Percentiles rank a stretch among this genome's conserved stretches.
Evolutionary conservation across 2,888 invertebrate genomes (phyloP).

Genomic region (Clostera curtula): DNA sequence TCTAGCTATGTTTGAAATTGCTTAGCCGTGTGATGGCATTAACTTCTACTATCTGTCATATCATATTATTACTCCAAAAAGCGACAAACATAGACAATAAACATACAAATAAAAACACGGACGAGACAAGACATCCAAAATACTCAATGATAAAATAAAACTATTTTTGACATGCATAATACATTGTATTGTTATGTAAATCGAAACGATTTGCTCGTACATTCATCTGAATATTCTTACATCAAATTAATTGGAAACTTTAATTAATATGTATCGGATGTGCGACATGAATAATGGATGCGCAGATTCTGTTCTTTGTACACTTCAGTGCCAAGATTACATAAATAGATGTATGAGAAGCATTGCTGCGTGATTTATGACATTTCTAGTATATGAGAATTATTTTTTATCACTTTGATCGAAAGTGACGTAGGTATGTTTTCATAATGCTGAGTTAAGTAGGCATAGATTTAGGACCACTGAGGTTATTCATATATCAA

Average conservation of each 20-base stretch:
- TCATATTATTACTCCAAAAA: no score
- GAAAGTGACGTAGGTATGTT: no score
- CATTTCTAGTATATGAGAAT: neutral
- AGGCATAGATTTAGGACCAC: no score
- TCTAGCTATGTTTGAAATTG: no score
- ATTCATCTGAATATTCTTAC: constrained; percentile 9
- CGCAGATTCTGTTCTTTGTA: constrained; percentile 1
- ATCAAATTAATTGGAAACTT: constrained; percentile 14
- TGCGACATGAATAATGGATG: constrained; percentile 13
- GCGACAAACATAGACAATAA: no score
- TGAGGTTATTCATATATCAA: no score
- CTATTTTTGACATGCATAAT: constrained; percentile 1
- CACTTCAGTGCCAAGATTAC: constrained; percentile 9
- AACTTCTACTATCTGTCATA: no score
- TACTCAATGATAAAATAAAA: no score
- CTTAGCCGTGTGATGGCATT: no score
- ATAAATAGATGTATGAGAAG: constrained; percentile 2
- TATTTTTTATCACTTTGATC: constrained; percentile 6
- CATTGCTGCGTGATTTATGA: constrained; percentile 2
- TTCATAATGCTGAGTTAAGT: no score
- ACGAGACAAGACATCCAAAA: no score
- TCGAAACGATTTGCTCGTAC: constrained; percentile 8
- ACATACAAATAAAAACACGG: no score
- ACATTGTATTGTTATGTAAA: constrained; percentile 14
- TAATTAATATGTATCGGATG: constrained; percentile 13